Conservation (phyloP, 2,797 vertebrate genomes). For the Anguilla marmorata region DNA sequence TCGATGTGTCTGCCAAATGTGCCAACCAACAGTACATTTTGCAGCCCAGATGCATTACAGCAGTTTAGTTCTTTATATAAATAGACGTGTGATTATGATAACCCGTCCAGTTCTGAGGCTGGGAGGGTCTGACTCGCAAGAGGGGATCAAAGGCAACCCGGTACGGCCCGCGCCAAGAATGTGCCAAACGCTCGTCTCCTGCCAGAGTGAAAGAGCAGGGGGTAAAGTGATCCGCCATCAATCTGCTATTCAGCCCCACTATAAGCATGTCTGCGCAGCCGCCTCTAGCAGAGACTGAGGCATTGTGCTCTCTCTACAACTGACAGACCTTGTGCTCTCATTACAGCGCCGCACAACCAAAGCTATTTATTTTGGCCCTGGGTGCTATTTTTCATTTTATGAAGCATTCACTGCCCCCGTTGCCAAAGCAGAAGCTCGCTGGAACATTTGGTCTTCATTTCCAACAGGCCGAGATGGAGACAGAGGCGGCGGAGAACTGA, state of each 20-base stretch:
- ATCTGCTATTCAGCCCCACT: neutral
- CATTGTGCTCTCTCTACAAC: neutral
- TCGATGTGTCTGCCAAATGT: neutral
- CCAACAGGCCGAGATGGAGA: neutral
- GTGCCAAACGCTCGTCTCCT: neutral
- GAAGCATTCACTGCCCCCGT: neutral
- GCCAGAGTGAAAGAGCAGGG: neutral
- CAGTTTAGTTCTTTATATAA: slow-evolving; percentile 12
- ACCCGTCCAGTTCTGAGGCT: neutral
- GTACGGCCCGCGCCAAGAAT: neutral
- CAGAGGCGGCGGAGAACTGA: neutral
- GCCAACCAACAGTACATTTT: neutral
- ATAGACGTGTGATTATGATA: slow-evolving; percentile 16
- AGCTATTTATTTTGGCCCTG: slow-evolving; percentile 19
- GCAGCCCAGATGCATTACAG: neutral
- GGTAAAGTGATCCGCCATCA: neutral
- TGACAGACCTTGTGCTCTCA: neutral
- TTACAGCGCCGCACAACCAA: neutral
- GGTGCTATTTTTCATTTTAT: slow-evolving; percentile 21
- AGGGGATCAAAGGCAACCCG: slow-evolving; percentile 16
- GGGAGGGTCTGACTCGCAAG: neutral
- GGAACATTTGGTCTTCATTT: slow-evolving; percentile 32
- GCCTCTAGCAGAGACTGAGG: neutral
- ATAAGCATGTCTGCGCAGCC: neutral
- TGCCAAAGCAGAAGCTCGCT: slow-evolving; percentile 21